Base-by-base conservation (phyloP, 2,113 vertebrate genomes). In the Diadophis punctatus region DNA sequence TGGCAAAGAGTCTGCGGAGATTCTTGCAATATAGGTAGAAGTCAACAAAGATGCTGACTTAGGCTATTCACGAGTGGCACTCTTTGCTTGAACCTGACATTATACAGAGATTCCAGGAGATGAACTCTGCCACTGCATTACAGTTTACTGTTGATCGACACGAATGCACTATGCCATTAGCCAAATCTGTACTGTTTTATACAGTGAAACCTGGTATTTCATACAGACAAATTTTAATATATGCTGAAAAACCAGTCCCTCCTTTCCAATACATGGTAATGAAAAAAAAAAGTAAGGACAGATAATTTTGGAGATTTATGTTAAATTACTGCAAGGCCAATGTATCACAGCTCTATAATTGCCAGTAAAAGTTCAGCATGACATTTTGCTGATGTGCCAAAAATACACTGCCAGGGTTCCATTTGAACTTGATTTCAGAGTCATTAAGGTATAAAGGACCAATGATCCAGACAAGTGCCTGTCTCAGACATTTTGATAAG, bases 321-420 rank as follows among this genome's bases (percentile, higher is more conserved):
- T 94, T 93, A 60, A 94, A 96, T 90, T 91, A 90, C 93, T 87
- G 49, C 3, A 68, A 93, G 95, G 95, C 93, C 94, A 89, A 55
- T 93, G 48, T 94, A 95, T 90, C 94, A 93, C 93, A 93, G 22
- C n/a, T 94, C 95, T 96, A 27, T 97, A 97, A 97, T 96, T 97
- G 96, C 96, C 94, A 93, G 95, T 97, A 92, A 96, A 97, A 97
- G 97, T 97, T 97, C 97, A 96, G 14, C 0, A 94, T 97, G 97
- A 95, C 96, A 97, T 97, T 98, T 97, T 96, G 94, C 96, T 96
- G 96, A 96, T 95, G 95, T 89, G 93, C 96, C 95, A 94, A 93
- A 97, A 97, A 97, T 96, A 96, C 95, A 34, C 95, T 97, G 96
- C 6, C 30, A 93, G 93, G 96, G 96, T 92, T 90, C 96, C 93